Base-by-base conservation (phyloP, 2,888 invertebrate species). In the Platycheirus albimanus region DNA sequence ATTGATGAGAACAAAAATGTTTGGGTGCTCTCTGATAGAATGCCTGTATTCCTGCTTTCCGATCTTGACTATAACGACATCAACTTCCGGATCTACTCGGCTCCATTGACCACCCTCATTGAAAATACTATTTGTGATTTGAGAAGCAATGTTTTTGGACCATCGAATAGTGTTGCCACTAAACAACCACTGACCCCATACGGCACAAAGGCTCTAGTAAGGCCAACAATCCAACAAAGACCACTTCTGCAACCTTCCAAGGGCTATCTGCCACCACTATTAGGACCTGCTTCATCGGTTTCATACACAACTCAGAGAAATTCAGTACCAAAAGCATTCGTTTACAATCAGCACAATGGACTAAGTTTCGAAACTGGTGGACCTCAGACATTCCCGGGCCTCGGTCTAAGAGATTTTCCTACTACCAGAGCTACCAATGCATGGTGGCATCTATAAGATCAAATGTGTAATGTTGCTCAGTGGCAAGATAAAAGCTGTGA, bases 21-120 rank as follows among this genome's bases (percentile, higher is more conserved):
- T 2, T 96, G 96, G 96, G 95, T 96, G 0, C 93, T 96, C 2
- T 96, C 96, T 0, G 96, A 96, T 89, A 92, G 94, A 43, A 96
- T 96, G 96, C 94, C 96, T 0, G 94, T 94, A 10, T 96, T 96
- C 87, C 90, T 96, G 33, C 92, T 94, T 86, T 91, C 93, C 4
- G 93, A 92, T 45, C 90, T 96, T 36, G 94, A 96, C 88, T 96
- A 94, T 87, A 93, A 93, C 49, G 96, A 96, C 85, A 92, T 95
- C 8, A 96, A 96, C 88, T 96, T 96, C 91, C 93, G 96, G 87
- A 93, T 96, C 84, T 94, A 93, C 86, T 94, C 94, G 2, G 94
- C 95, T 0, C 93, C 95, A 0, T 90, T 96, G n/a, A 92, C 93
- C 24, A 91, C 91, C 0, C 91, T 96, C 6, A 90, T 96, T 2